phyloP scores from a whole-genome alignment of 1,140 invertebrate genomes.

The Daktulosphaira vitifoliae region DNA sequence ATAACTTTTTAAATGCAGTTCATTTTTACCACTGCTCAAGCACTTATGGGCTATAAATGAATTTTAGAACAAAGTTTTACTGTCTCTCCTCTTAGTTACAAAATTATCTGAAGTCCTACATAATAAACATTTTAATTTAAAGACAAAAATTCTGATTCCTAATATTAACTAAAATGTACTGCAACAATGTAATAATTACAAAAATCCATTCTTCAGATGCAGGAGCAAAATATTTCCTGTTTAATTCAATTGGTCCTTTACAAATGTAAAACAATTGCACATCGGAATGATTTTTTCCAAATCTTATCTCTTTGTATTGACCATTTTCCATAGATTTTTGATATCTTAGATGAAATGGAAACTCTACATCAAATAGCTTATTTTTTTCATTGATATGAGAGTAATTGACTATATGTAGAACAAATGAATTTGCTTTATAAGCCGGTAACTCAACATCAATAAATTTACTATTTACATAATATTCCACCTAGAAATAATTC shows the following conservation, averaged over 20 bases:
- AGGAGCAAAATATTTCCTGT: conserved; percentile 3
- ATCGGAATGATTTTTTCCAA: conserved; percentile 21
- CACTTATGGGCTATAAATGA: too few species aligned
- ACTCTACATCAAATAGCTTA: conserved; percentile 17
- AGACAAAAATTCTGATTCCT: too few species aligned
- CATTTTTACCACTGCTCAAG: too few species aligned
- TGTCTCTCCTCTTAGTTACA: too few species aligned
- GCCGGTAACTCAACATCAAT: conserved; percentile 19
- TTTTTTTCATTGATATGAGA: conserved; percentile 6
- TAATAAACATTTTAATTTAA: too few species aligned
- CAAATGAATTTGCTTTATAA: conserved; percentile 21
- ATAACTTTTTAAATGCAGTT: too few species aligned
- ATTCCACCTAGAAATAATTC: conserved; percentile 5
- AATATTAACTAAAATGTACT: too few species aligned
- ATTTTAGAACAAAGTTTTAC: too few species aligned
- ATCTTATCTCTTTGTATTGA: conserved; percentile 18
- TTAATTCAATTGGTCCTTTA: conserved; percentile 14
- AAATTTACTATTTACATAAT: conserved; percentile 23
- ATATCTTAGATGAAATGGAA: conserved; percentile 15
- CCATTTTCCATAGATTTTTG: conserved; percentile 11
- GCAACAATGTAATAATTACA: conserved; percentile 7
- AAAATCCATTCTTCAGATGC: conserved; percentile 16
- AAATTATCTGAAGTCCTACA: too few species aligned
- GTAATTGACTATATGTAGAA: conserved; percentile 17
- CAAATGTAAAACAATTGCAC: conserved; percentile 20